Evolutionary conservation across 1,140 invertebrate genomes (phyloP).

Genomic region (Saxidomus purpurata): DNA sequence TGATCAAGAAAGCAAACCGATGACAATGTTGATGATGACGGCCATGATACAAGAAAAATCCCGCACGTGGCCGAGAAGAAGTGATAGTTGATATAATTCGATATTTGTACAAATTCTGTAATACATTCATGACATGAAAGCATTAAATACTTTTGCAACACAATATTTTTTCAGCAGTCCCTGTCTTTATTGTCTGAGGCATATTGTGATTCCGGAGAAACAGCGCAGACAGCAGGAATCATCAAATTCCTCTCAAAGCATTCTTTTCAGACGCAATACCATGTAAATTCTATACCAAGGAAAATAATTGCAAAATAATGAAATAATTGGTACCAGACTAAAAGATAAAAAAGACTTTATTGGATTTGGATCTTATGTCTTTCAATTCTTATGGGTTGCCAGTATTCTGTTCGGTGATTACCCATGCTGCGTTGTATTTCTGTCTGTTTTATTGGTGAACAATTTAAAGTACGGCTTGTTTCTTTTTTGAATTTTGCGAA

Average conservation of each 20-base stretch:
- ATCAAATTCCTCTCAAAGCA: slow-evolving; percentile 11
- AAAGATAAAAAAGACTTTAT: slow-evolving; percentile 45
- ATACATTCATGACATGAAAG: too few species aligned
- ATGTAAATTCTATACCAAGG: slow-evolving; percentile 45
- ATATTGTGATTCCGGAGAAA: slow-evolving; percentile 23
- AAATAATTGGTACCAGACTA: slow-evolving; percentile 59
- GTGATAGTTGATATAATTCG: too few species aligned
- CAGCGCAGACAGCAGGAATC: not conserved
- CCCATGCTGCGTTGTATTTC: not conserved
- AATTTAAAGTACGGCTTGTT: not conserved
- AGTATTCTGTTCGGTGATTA: not conserved
- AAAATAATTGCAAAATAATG: slow-evolving; percentile 58
- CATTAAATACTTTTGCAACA: too few species aligned
- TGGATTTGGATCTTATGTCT: slow-evolving; percentile 55
- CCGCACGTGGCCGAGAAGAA: too few species aligned
- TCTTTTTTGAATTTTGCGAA: not conserved
- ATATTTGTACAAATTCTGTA: too few species aligned
- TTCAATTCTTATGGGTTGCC: slow-evolving; percentile 25
- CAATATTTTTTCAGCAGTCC: not conserved
- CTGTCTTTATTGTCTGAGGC: slow-evolving; percentile 28
- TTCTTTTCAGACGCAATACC: slow-evolving; percentile 29
- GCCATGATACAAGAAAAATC: too few species aligned
- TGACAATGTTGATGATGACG: too few species aligned
- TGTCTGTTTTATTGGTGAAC: not conserved
- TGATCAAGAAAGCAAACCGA: too few species aligned